These are phyloP conservation scores for Taenioides sp. DNA, from an alignment of 2,797 vertebrate species.

Conservation along the genomic window DNA sequence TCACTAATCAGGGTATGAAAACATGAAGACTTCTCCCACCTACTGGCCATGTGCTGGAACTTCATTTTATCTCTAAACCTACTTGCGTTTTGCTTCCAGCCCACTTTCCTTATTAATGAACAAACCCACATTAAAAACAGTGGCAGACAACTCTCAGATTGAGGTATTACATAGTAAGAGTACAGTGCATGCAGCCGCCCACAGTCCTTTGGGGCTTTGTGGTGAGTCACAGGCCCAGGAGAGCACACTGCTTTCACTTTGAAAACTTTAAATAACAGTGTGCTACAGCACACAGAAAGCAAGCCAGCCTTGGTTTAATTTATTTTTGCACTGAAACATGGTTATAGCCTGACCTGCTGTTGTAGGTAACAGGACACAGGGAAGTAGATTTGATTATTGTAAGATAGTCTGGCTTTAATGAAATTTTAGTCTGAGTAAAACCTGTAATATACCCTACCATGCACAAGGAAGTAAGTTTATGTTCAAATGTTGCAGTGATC, in stretches of 20 bases:
- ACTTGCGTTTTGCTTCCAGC: neutral
- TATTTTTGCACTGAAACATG: neutral
- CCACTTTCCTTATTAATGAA: neutral
- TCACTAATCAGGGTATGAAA: constrained; percentile 7
- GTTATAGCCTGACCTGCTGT: neutral
- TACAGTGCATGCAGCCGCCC: neutral
- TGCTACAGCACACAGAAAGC: neutral
- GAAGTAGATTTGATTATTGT: neutral
- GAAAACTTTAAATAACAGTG: constrained; percentile 8
- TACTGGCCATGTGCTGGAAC: constrained; percentile 51
- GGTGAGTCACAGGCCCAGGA: constrained; percentile 49
- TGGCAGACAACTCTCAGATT: neutral
- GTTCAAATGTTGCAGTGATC: neutral
- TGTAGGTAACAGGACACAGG: neutral
- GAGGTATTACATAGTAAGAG: constrained; percentile 15
- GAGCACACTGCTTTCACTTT: neutral
- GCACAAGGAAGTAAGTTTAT: neutral
- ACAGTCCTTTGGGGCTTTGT: constrained; percentile 14
- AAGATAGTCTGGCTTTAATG: neutral
- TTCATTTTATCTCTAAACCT: constrained; percentile 11
- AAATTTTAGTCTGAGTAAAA: neutral
- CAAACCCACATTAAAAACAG: neutral
- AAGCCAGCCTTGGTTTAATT: neutral
- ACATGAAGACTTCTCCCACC: constrained; percentile 54
- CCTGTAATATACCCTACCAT: neutral